Evolutionary conservation across 1,140 invertebrate species (phyloP).

Genomic region (Calosoma granatense): DNA sequence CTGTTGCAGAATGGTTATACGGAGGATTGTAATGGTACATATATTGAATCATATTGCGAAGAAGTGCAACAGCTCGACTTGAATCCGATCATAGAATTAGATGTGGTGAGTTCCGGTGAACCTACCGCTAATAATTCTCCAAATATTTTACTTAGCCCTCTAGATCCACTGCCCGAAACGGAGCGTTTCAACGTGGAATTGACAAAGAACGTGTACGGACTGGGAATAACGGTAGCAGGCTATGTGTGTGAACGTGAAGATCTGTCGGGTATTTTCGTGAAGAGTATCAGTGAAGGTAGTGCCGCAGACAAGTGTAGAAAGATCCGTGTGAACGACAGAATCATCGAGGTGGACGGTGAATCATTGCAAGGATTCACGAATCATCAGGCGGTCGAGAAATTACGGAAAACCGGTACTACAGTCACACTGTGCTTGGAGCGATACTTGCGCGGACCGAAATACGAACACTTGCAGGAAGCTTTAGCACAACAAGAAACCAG

Average conservation of each 20-base stretch:
- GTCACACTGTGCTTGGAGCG: slow-evolving; percentile 73
- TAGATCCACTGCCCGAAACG: slow-evolving; percentile 27
- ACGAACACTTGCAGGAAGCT: slow-evolving; percentile 77
- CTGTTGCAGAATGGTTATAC: slow-evolving; percentile 58
- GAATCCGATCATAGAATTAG: background rate
- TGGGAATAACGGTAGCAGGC: slow-evolving; percentile 56
- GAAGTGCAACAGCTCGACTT: slow-evolving; percentile 10
- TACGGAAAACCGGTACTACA: slow-evolving; percentile 69
- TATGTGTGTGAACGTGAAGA: slow-evolving; percentile 72
- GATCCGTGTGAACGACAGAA: slow-evolving; percentile 87
- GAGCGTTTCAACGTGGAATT: slow-evolving; percentile 50
- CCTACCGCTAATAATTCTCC: slow-evolving; percentile 16
- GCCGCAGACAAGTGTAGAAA: slow-evolving; percentile 78
- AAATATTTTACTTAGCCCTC: slow-evolving; percentile 10
- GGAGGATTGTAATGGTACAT: slow-evolving; percentile 13
- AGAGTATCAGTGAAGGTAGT: slow-evolving; percentile 86
- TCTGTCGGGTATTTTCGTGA: slow-evolving; percentile 90
- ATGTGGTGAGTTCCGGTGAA: slow-evolving; percentile 13
- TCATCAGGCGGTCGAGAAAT: slow-evolving; percentile 80
- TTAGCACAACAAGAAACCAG: slow-evolving; percentile 54
- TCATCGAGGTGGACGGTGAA: slow-evolving; percentile 75
- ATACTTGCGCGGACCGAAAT: slow-evolving; percentile 79
- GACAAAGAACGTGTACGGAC: slow-evolving; percentile 53
- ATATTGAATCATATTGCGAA: slow-evolving; percentile 19
- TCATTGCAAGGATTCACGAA: slow-evolving; percentile 76